A percentile compares a stretch with the other conserved stretches of the same genome.
Conservation (phyloP, 2,888 invertebrate genomes). For the Agelastica alni region DNA sequence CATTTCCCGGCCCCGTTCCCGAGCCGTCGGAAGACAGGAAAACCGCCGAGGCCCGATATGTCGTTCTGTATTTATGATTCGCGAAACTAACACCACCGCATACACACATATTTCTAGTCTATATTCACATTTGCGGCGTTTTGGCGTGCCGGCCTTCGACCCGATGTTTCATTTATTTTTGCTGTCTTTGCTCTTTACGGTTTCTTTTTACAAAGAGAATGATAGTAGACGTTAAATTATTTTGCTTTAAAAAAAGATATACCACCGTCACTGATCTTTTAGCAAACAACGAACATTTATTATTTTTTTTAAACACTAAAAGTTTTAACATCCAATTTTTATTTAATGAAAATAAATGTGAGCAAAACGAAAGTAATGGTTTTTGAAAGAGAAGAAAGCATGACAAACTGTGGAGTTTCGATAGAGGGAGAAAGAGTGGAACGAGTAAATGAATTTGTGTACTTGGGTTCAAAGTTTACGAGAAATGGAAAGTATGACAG, state of each 20-base stretch:
- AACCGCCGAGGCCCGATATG: conserved; percentile 56
- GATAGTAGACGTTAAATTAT: background rate
- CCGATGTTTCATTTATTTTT: conserved; percentile 15
- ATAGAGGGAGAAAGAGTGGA: too few species aligned
- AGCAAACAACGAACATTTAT: too few species aligned
- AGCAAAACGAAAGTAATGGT: too few species aligned
- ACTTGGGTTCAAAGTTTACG: too few species aligned
- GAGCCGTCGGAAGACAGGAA: conserved; percentile 54
- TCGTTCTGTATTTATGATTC: conserved; percentile 55
- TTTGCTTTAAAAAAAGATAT: background rate
- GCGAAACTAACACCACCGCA: conserved; percentile 29
- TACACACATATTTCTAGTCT: conserved; percentile 16
- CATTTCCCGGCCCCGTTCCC: conserved; percentile 53
- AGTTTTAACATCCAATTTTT: too few species aligned
- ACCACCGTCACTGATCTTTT: background rate
- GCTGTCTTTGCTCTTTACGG: conserved; percentile 9
- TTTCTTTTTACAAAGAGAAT: conserved; percentile 7
- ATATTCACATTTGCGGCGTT: conserved; percentile 20
- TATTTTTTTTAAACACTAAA: too few species aligned
- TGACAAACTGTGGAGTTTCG: too few species aligned
- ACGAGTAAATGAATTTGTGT: too few species aligned
- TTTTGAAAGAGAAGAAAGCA: too few species aligned
- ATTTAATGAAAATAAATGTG: too few species aligned
- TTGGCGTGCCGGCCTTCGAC: conserved; percentile 1
- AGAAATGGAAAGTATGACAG: too few species aligned